Evolutionary conservation across 2,113 vertebrate genomes (phyloP), one percentile per base, ranked within the genome.

Genomic region (Phrynocephalus versicolor): DNA sequence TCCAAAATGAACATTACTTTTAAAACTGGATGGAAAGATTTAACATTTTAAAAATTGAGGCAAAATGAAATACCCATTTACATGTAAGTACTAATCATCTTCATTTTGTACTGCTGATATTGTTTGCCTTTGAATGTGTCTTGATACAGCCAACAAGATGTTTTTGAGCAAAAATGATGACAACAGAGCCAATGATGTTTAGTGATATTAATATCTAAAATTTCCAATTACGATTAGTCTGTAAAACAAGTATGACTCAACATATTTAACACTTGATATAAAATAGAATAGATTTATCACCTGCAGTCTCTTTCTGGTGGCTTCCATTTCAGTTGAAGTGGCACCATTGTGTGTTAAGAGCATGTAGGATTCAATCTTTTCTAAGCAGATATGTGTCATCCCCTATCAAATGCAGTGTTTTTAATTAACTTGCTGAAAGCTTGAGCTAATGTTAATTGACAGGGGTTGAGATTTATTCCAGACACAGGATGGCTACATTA

Each of bases 361-460:
- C 60, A 12, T 6, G 88, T 90, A 69, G 80, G 74, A 89, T 70
- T 85, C 33, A 70, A 25, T 60, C 25, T 27, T 83, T 64, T 25
- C 70, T 83, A 62, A n/a, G 64, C 82, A 74, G 30, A 33, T 83
- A n/a, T 71, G 57, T 71, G 30, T 60, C 51, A 60, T 85, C 3
- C 37, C 33, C 84, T 55, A 79, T 79, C 65, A 19, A 78, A 79
- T 58, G 37, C 51, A 79, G 45, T 33, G 55, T 41, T 85, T 85
- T 79, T 62, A 85, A 85, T 85, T 85, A 85, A 85, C 51, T 85
- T 72, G 27, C 84, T 71, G 84, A 71, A 79, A 91, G 90, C 15
- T 72, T 85, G 39, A 1, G 3, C 79, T 94, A 90, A 93, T 93
- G 87, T 92, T 94, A 92, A 94, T 75, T 82, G 91, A 90, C 86